Evolutionary conservation across 2,888 invertebrate species (phyloP), one percentile per base, ranked within the genome.

Genomic region (Lasioglossum oenotherae): DNA sequence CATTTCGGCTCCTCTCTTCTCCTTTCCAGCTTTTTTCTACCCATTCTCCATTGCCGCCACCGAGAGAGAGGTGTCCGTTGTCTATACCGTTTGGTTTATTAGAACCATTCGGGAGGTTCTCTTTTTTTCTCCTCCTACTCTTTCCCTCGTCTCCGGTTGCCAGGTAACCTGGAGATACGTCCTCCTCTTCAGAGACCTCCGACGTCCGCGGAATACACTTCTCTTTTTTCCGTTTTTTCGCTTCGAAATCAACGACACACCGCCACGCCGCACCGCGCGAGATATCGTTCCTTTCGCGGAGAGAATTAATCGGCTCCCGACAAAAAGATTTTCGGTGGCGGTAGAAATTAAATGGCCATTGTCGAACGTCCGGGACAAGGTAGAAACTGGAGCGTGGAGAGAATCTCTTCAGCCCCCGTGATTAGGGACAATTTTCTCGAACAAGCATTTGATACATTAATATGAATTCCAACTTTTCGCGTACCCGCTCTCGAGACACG

Each of bases 1-100:
- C 75, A 87, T 88, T 79, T 76, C 79, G 44, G 60, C 23, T 67
- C 73, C 46, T 71, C n/a, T 35, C 71, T 49, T 57, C 67, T 74
- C 27, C n/a, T 60, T 44, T 41, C 44, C 67, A 46, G n/a, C 46
- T 53, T 44, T 38, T 27, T n/a, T 4, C 41, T 67, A 46, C 49
- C 38, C 6, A 23, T 49, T 49, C 41, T 19, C 60, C 49, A 16
- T 72, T 60, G 31, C 10, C 8, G 69, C 38, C n/a, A 5, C 31
- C 31, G 19, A 71, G 35, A 77, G n/a, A 27, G 38, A 72, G 8
- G 23, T 46, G 41, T 31, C n/a, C 53, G 41, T 78, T 64, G 79
- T 73, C 72, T 80, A 41, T 69, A 46, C n/a, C 8, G 31, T 12
- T n/a, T 69, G 71, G 31, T 80, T 85, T 80, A 84, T 84, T 75